Base-by-base conservation (phyloP, 1,140 invertebrate species). In the Calycopis cecrops region DNA sequence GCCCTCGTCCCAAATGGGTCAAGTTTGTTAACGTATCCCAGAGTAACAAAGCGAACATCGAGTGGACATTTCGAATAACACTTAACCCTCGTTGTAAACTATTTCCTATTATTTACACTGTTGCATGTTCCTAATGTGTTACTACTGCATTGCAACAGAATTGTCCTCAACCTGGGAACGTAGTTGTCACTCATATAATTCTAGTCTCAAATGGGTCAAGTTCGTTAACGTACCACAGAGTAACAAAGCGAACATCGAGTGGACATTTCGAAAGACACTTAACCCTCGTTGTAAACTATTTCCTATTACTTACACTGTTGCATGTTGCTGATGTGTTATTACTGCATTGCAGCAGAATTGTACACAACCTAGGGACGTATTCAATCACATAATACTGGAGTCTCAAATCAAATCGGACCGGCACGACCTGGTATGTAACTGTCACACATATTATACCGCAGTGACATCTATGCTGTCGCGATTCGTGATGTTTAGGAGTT, bases 11-110 rank as follows among this genome's bases (percentile, higher is more conserved):
- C 40, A 44, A 44, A 44, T 17, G 40, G 40, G 40, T 44, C 40
- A 44, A 44, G 40, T 44, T 44, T 44, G 40, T 16, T 16, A 44
- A 44, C 40, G 17, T 44, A 16, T 28, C 40, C 40, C 14, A 44
- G 16, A 44, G 40, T 44, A 44, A 44, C 40, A 44, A 44, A 44
- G 40, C 40, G 14, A 44, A 44, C 40, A 44, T 44, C 40, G 40
- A 9, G 40, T 44, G 17, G 40, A 44, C 40, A 44, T 44, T 44
- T 44, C 16, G 14, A 16, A 44, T 44, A 44, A 44, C 14, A 16
- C 40, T 44, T 44, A 9, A 14, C 14, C 12, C 4, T 44, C 40
- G 12, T 14, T 44, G 40, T 44, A 44, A 44, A 44, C 14, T 16
- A 44, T 44, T 44, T 44, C 40, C 40, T 17, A 44, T 44, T 44